Conservation (phyloP, 2,888 invertebrate species). For the Drosophila pseudotalamancana region DNA sequence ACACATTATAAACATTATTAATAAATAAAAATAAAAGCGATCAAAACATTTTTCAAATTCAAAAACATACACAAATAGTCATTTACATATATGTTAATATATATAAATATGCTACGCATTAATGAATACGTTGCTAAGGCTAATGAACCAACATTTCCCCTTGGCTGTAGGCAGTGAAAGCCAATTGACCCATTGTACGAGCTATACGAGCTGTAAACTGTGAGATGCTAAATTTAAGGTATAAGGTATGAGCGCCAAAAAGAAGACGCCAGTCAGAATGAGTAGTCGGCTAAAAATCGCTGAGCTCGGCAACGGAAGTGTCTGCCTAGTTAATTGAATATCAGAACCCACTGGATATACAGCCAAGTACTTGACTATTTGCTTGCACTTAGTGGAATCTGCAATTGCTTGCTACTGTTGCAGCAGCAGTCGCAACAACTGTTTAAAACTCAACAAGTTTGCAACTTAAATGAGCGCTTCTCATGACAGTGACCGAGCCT, state of each 20-base stretch:
- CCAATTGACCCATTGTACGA: conserved; percentile 19
- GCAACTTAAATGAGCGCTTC: conserved; percentile 42
- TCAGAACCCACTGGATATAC: conserved; percentile 8
- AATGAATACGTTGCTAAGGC: conserved; percentile 34
- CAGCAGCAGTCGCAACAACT: conserved; percentile 1
- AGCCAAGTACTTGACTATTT: conserved; percentile 37
- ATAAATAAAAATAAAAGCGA: background rate
- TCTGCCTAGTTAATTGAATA: conserved; percentile 32
- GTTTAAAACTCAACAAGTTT: conserved; percentile 54
- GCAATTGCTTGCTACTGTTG: conserved; percentile 39
- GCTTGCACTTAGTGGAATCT: conserved; percentile 46
- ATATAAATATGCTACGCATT: conserved; percentile 34
- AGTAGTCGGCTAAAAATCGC: background rate
- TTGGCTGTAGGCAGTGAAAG: conserved; percentile 50
- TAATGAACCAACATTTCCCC: conserved; percentile 32
- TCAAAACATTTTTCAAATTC: background rate
- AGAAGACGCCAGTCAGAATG: conserved; percentile 2
- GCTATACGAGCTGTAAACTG: background rate
- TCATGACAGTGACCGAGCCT: conserved; percentile 51
- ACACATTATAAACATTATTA: background rate
- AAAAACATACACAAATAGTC: background rate
- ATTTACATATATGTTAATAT: conserved; percentile 8
- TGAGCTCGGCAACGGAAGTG: conserved; percentile 29
- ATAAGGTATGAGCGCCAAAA: background rate
- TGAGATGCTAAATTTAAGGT: background rate